phyloP scores from a whole-genome alignment of 2,113 vertebrate species.

The Acanthochromis polyacanthus region DNA sequence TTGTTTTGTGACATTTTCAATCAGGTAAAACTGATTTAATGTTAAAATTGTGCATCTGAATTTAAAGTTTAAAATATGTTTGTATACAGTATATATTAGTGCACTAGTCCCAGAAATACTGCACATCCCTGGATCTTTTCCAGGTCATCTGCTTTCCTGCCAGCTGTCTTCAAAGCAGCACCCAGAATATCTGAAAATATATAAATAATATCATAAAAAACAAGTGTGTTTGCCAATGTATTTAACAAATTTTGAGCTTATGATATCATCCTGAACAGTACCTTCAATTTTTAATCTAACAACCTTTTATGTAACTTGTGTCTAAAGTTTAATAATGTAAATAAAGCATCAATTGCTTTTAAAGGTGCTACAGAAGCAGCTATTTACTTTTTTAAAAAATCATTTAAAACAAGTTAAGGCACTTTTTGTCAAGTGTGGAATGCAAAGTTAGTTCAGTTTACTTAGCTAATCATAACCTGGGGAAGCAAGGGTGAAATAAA shows the following conservation, averaged over 20 bases:
- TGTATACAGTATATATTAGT: not conserved
- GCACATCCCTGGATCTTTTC: not conserved
- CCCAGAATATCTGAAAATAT: not conserved
- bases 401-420: not conserved
- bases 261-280: too few species aligned
- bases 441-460: not conserved
- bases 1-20: too few species aligned
- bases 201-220: not conserved
- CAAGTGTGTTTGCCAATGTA: not conserved
- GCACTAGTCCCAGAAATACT: not conserved
- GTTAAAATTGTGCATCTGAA: too few species aligned
- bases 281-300: too few species aligned
- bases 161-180: not conserved
- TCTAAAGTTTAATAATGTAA: too few species aligned
- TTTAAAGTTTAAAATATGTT: too few species aligned
- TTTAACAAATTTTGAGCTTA: not conserved
- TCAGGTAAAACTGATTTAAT: too few species aligned
- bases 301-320: too few species aligned
- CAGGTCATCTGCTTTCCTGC: not conserved
- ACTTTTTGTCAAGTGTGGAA: not conserved
- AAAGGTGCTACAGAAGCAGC: too few species aligned
- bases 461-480: not conserved
- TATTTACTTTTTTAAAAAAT: too few species aligned
- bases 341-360: too few species aligned
- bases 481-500: not conserved